Evolutionary conservation across 2,797 vertebrate species (phyloP).

Genomic region (Crypturellus tataupa): DNA sequence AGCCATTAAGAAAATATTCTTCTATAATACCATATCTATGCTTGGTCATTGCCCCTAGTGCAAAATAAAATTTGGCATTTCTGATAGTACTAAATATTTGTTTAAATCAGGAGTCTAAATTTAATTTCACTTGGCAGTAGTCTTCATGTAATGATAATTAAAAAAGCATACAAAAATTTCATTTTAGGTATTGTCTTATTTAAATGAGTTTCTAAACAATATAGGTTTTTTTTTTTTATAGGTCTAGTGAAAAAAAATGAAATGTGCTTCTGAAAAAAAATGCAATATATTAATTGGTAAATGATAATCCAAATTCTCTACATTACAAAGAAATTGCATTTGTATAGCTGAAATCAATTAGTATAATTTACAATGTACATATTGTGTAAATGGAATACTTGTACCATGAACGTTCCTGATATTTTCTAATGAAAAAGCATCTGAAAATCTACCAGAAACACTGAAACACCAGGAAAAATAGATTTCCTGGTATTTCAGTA

Average conservation of each 20-base stretch:
- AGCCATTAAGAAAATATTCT: not conserved
- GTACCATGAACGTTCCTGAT: not conserved
- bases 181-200: not conserved
- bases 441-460: too few species aligned
- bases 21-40: not conserved
- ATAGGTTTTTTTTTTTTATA: not conserved
- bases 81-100: not conserved
- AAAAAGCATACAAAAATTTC: not conserved
- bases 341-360: not conserved
- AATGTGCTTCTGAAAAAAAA: not conserved
- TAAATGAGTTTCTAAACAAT: not conserved
- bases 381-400: not conserved
- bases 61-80: not conserved
- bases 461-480: not conserved
- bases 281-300: not conserved
- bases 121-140: not conserved
- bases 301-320: not conserved
- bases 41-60: not conserved
- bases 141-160: constrained; percentile 5
- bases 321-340: not conserved
- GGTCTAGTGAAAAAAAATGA: not conserved
- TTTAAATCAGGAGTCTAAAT: constrained; percentile 33
- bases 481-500: not conserved
- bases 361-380: not conserved
- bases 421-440: not conserved